These are phyloP conservation scores for Phylloscopus whistleri DNA, from an alignment of 2,113 vertebrate species.

Conservation along the genomic window DNA sequence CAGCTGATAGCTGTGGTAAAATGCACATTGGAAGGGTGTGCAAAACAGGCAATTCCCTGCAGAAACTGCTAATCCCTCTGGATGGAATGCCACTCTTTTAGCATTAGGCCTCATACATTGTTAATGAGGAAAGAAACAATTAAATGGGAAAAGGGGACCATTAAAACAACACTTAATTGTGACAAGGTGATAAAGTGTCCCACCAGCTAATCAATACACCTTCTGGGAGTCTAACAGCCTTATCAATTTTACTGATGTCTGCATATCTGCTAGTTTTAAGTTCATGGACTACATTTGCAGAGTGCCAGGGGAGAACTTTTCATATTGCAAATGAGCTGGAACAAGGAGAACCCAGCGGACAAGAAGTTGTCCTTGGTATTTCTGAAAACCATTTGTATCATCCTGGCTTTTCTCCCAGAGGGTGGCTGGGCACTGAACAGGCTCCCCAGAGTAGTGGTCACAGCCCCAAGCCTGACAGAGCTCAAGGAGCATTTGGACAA, in stretches of 20 bases:
- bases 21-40: neutral
- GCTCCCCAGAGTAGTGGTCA: neutral
- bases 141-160: conserved; percentile 23
- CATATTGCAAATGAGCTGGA: neutral
- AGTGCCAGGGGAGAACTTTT: neutral
- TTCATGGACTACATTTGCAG: neutral
- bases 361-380: neutral
- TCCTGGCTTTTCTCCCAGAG: neutral
- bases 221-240: neutral
- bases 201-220: conserved; percentile 34
- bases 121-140: conserved; percentile 33
- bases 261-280: neutral
- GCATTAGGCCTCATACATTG: neutral
- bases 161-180: conserved; percentile 45
- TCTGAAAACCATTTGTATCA: neutral
- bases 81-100: neutral
- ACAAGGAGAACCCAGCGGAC: neutral
- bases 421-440: neutral
- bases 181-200: conserved; percentile 32
- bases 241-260: neutral
- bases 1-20: neutral
- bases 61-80: neutral
- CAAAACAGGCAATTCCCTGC: neutral
- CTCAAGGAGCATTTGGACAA: neutral
- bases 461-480: neutral